These are phyloP conservation scores for Apis laboriosa DNA, from an alignment of 1,140 invertebrate species.

Conservation along the genomic window DNA sequence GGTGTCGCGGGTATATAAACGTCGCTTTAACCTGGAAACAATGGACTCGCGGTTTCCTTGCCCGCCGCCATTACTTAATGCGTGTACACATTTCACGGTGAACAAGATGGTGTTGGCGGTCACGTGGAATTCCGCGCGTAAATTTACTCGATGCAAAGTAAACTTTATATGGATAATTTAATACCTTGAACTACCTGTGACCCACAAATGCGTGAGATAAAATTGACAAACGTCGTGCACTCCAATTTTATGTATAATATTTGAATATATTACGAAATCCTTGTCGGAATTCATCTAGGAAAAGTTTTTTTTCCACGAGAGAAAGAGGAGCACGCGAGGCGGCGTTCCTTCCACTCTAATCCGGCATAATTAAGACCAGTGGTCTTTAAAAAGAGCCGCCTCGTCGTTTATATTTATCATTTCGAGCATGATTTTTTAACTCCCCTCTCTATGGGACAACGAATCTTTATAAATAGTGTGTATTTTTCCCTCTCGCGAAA, in stretches of 20 bases:
- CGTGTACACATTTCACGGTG: neutral
- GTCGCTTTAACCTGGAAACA: constrained; percentile 2
- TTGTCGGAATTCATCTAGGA: neutral
- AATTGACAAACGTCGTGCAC: constrained; percentile 9
- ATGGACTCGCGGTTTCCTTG: neutral
- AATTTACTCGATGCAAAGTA: constrained; percentile 3
- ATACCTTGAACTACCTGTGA: neutral
- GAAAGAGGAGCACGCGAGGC: neutral
- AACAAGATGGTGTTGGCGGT: neutral
- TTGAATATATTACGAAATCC: too few species aligned
- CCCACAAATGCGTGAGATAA: constrained; percentile 22
- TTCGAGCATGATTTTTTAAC: constrained; percentile 37
- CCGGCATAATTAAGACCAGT: constrained; percentile 32
- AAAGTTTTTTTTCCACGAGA: constrained; percentile 1
- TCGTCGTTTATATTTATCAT: neutral
- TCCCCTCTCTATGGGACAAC: neutral
- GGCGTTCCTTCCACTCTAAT: neutral
- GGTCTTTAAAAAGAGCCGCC: neutral
- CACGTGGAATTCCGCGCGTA: neutral
- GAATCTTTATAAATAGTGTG: neutral
- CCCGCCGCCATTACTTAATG: neutral
- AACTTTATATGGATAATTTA: constrained; percentile 13
- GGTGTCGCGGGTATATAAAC: neutral
- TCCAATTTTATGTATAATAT: neutral
- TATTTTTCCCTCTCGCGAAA: neutral